Evolutionary conservation across 2,113 vertebrate species (phyloP).

Genomic region (Coptodon rendalli): DNA sequence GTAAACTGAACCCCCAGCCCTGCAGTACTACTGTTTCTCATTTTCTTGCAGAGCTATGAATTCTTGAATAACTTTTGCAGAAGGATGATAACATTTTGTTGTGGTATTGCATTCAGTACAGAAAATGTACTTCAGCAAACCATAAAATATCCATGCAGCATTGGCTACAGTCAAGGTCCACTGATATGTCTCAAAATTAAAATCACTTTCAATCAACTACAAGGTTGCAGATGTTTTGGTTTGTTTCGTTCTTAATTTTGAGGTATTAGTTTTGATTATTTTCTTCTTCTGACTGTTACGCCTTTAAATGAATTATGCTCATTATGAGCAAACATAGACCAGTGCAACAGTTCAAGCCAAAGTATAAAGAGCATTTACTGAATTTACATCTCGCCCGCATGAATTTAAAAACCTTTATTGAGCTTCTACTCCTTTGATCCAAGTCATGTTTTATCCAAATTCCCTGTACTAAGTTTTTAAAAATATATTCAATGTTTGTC

Average conservation of each 20-base stretch:
- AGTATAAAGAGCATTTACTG: background rate
- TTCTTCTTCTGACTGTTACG: background rate
- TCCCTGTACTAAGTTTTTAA: background rate
- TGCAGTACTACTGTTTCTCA: background rate
- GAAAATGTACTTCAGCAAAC: background rate
- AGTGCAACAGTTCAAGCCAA: background rate
- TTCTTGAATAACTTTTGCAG: background rate
- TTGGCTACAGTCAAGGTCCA: background rate
- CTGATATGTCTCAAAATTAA: background rate
- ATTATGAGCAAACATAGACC: fast-evolving
- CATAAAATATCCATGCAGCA: background rate
- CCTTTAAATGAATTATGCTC: background rate
- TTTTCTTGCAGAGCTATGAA: background rate
- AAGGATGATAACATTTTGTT: background rate
- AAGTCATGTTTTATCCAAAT: background rate
- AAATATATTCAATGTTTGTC: background rate
- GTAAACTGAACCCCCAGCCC: background rate
- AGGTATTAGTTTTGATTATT: background rate
- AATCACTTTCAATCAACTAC: background rate
- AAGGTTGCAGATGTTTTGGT: background rate
- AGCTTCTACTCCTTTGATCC: background rate
- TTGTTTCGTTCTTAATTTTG: background rate
- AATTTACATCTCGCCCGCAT: background rate
- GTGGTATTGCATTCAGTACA: background rate
- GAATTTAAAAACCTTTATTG: background rate